A percentile compares a stretch with the other conserved stretches of the same genome.
phyloP scores from a whole-genome alignment of 2,113 vertebrate species.

The Andinoacara biseriatus region DNA sequence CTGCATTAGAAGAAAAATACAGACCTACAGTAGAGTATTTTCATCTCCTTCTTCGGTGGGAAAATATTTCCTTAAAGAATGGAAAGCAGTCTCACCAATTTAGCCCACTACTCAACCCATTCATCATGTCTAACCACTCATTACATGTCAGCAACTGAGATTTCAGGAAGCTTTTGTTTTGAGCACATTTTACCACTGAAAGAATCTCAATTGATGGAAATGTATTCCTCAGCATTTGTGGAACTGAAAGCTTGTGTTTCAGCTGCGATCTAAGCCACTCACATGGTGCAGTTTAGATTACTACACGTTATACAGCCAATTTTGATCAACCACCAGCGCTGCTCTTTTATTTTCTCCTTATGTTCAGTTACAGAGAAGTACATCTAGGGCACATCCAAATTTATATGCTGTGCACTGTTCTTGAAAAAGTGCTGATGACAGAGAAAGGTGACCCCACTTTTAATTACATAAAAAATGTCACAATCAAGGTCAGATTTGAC shows the following conservation, averaged over 20 bases:
- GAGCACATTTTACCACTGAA: not conserved
- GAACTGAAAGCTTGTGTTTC: slow-evolving; percentile 1
- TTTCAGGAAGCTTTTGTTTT: slow-evolving; percentile 18
- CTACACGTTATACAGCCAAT: not conserved
- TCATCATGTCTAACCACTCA: slow-evolving; percentile 4
- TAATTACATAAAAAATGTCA: not conserved
- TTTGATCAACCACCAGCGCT: not conserved
- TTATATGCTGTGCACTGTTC: not conserved
- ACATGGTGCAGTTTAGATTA: not conserved
- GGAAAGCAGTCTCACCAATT: not conserved
- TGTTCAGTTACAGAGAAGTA: not conserved
- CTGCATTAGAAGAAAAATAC: slow-evolving; percentile 30
- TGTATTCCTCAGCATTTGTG: slow-evolving; percentile 47
- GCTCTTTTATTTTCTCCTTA: not conserved
- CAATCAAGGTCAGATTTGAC: not conserved
- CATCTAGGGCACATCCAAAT: not conserved
- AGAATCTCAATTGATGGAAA: slow-evolving; percentile 34
- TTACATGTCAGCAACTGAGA: not conserved
- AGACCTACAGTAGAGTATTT: not conserved
- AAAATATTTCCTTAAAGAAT: not conserved
- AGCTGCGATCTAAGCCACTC: not conserved
- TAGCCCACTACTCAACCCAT: not conserved
- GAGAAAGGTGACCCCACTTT: not conserved
- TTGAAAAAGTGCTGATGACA: slow-evolving; percentile 25
- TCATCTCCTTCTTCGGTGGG: not conserved